A percentile compares a stretch with the other conserved stretches of the same genome.
phyloP scores from a whole-genome alignment of 2,888 invertebrate genomes.

The Melolontha melolontha region DNA sequence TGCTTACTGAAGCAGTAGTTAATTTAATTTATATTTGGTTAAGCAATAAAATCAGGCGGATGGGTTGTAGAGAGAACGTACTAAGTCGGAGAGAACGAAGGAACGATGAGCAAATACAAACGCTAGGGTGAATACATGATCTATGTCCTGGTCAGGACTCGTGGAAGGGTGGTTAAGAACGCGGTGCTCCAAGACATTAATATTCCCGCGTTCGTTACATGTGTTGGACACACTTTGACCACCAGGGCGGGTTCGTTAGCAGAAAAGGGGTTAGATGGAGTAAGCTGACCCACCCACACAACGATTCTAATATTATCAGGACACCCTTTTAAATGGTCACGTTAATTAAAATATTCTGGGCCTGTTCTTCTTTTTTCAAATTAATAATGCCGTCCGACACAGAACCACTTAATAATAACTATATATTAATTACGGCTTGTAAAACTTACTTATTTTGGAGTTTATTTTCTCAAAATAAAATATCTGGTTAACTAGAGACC shows the following conservation, averaged over 20 bases:
- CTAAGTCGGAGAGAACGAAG: conserved; percentile 31
- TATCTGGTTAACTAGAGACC: neutral
- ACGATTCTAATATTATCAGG: conserved; percentile 29
- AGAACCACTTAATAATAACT: neutral
- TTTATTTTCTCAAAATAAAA: too few species aligned
- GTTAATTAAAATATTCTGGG: conserved; percentile 34
- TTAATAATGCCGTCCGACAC: conserved; percentile 15
- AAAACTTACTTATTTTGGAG: neutral
- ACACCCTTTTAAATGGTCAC: conserved; percentile 34
- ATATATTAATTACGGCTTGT: conserved; percentile 3
- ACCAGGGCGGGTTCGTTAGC: conserved; percentile 47
- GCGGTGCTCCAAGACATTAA: conserved; percentile 65
- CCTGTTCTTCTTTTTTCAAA: conserved; percentile 20
- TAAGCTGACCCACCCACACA: conserved; percentile 26
- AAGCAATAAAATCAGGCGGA: conserved; percentile 65
- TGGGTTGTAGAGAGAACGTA: conserved; percentile 19
- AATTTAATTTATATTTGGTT: conserved; percentile 67
- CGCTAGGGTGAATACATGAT: conserved; percentile 61
- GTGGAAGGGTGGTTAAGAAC: conserved; percentile 64
- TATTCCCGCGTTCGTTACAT: conserved; percentile 62
- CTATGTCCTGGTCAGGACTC: conserved; percentile 63
- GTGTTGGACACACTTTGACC: conserved; percentile 61
- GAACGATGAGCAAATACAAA: conserved; percentile 24
- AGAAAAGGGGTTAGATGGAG: conserved; percentile 33
- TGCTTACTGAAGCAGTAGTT: conserved; percentile 67